Base-by-base conservation (phyloP, 1,140 invertebrate species). In the Panagrolaimus sp. region DNA sequence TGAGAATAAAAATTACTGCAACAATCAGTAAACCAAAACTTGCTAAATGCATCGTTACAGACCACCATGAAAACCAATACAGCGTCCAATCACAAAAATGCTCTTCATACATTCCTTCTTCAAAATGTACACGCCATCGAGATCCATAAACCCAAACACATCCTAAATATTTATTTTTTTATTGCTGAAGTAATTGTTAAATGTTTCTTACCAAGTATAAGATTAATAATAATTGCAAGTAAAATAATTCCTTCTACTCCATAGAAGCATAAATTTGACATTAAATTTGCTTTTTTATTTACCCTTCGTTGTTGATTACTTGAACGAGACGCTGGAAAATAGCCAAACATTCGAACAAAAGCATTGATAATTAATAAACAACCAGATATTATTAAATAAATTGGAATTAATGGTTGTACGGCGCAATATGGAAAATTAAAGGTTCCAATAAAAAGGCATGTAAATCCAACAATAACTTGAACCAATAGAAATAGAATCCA, bases 91-190 rank as follows among this genome's bases (percentile, higher is more conserved):
- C 67, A 23, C 72, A 73, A 66, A 67, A 73, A 63, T 74, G 44
- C 63, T 61, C 45, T 47, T 73, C 72, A 61, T 70, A 73, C 70
- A 73, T 69, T 23, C 61, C 66, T 16, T 42, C 27, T 25, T 68
- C n/a, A 16, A 42, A 72, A 57, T 63, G 70, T 8, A 62, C 63
- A 8, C 63, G 31, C 7, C 5, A 2, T 23, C 16, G 9, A 8
- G 66, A 43, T 47, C 72, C 72, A 57, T 74, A 73, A 2, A 69
- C 67, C 72, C 72, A 73, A 57, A 73, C 66, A 44, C 45, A 64
- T 5, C 72, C 72, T 73, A 31, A 31, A 72, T 7, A 9, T 65
- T 25, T n/a, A 71, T 70, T 20, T 14, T 27, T 42, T 13, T 9
- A 66, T 16, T 23, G 5, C 23, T 31, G 16, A 5, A 38, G 46